Evolutionary conservation across 2,888 invertebrate genomes (phyloP).

Genomic region (Cheilosia urbana): DNA sequence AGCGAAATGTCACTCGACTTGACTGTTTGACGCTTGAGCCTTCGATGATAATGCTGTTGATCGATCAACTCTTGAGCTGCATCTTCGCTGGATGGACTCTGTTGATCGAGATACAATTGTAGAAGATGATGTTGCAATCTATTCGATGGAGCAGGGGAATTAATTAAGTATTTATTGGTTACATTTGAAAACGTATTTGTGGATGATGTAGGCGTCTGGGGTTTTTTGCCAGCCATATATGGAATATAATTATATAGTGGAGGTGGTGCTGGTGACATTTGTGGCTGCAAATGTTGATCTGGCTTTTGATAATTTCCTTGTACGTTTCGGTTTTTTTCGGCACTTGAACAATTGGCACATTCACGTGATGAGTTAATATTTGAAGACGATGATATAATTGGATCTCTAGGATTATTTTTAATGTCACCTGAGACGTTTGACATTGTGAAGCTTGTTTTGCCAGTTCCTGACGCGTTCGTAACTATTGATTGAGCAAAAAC

Average conservation of each 20-base stretch:
- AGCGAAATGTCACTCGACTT: constrained; percentile 58
- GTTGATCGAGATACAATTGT: constrained; percentile 54
- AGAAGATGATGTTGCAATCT: constrained; percentile 52
- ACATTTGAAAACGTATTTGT: constrained; percentile 46
- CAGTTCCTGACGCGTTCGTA: constrained; percentile 30
- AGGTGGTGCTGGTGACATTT: constrained; percentile 37
- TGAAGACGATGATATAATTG: constrained; percentile 19
- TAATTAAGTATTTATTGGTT: constrained; percentile 35
- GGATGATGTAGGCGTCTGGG: constrained; percentile 57
- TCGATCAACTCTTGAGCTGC: constrained; percentile 45
- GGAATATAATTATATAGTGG: constrained; percentile 33
- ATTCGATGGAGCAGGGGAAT: constrained; percentile 39
- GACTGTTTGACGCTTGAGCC: constrained; percentile 52
- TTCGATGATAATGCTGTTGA: constrained; percentile 38
- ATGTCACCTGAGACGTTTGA: constrained; percentile 52
- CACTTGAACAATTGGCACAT: constrained; percentile 66
- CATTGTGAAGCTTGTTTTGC: constrained; percentile 41
- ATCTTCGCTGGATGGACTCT: constrained; percentile 57
- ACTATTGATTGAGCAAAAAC: constrained; percentile 48
- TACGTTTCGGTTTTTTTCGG: constrained; percentile 19
- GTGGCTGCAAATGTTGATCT: constrained; percentile 40
- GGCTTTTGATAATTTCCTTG: constrained; percentile 32
- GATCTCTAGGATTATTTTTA: constrained; percentile 34
- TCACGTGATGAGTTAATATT: constrained; percentile 28
- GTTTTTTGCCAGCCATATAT: constrained; percentile 29